Conservation (phyloP, 2,797 vertebrate genomes). For the Poeciliopsis paucimaculata region DNA sequence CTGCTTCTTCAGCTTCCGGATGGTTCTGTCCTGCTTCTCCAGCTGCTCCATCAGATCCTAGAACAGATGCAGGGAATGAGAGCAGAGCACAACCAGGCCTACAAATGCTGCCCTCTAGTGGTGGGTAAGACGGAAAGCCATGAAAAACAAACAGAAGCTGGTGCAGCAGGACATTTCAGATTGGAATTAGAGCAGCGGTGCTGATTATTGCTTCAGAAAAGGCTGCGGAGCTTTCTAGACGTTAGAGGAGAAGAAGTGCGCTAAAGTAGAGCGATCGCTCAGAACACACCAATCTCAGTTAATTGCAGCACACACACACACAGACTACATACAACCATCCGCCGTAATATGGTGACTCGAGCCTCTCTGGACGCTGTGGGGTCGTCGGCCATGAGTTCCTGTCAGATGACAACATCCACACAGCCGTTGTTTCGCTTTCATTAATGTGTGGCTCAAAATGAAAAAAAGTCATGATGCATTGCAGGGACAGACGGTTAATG, state of each 20-base stretch:
- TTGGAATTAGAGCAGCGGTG: constrained; percentile 22
- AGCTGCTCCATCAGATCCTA: constrained; percentile 98
- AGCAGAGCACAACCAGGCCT: constrained; percentile 18
- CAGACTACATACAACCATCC: constrained; percentile 97
- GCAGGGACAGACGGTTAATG: background rate
- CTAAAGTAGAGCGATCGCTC: constrained; percentile 54
- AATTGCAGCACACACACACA: constrained; percentile 50
- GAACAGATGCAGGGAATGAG: constrained; percentile 16
- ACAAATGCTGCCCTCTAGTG: constrained; percentile 30
- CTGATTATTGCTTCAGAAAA: constrained; percentile 70
- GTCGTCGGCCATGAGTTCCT: constrained; percentile 93
- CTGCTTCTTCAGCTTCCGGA: constrained; percentile 98
- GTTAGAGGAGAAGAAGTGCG: constrained; percentile 66
- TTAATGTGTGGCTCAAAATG: background rate
- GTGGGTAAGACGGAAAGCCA: constrained; percentile 13
- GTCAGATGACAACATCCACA: constrained; percentile 81
- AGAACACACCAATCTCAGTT: constrained; percentile 46
- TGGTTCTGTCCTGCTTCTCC: constrained; percentile 97
- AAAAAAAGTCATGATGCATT: background rate
- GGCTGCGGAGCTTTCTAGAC: constrained; percentile 36
- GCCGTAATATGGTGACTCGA: constrained; percentile 94
- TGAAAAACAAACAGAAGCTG: constrained; percentile 1
- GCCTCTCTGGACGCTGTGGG: constrained; percentile 90
- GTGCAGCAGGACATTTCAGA: background rate
- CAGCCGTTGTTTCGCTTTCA: constrained; percentile 5